Conservation (phyloP, 2,113 vertebrate species). For the Saimiri boliviensis region DNA sequence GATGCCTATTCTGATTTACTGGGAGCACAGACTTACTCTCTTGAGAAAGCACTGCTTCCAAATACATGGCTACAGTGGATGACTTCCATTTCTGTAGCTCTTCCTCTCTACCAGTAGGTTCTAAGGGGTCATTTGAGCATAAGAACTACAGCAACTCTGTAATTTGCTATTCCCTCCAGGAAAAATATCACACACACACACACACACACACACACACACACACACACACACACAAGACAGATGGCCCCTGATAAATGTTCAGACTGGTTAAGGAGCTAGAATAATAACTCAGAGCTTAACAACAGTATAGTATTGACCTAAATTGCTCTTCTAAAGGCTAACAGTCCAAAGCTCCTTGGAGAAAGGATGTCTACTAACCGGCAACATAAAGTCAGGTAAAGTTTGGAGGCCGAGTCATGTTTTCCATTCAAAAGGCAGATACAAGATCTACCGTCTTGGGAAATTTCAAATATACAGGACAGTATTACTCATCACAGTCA, state of each 20-base stretch:
- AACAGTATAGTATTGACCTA: not conserved
- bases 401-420: not conserved
- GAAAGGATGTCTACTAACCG: not conserved
- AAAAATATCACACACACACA: not conserved
- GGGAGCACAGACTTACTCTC: too few species aligned
- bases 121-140: not conserved
- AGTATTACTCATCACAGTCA: not conserved
- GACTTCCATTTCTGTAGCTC: not conserved
- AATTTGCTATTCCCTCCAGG: not conserved
- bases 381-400: not conserved
- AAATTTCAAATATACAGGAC: not conserved
- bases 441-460: not conserved
- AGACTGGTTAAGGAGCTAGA: not conserved
- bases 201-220: too few species aligned
- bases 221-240: not conserved
- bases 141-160: not conserved
- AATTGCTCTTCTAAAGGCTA: not conserved
- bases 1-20: not conserved
- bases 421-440: not conserved
- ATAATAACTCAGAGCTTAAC: not conserved
- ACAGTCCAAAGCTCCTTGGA: not conserved
- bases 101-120: not conserved
- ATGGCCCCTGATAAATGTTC: not conserved
- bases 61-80: not conserved
- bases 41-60: too few species aligned